Evolutionary conservation across 2,113 vertebrate species (phyloP), one percentile per base, ranked within the genome.

Genomic region (Amazona vittata): DNA sequence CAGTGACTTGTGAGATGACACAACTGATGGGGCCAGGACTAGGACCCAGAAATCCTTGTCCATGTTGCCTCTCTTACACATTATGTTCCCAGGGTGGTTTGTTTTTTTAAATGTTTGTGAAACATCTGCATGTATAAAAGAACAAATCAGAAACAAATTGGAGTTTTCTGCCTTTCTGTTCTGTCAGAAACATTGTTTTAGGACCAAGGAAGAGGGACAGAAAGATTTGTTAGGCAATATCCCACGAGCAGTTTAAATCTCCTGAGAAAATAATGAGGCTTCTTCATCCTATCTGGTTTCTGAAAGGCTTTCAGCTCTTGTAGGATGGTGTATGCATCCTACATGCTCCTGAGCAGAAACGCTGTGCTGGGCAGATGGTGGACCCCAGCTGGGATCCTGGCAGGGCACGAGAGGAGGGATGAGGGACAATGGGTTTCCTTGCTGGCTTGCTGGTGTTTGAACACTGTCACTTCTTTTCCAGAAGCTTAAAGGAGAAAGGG

Each of bases 181-280:
- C 85, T 89, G 90, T 64, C 83, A 95, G 50, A 93, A 85, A 70
- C 81, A 97, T 94, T 96, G 96, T 93, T 95, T 90, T 84, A 71
- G 69, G 73, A 77, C 33, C 43, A 78, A 81, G 73, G 37, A 94
- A 89, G 39, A 89, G 35, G 79, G 76, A 90, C 83, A 89, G 83
- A 96, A 95, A 86, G 69, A 90, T 86, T 73, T 92, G 47, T 93
- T 94, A 93, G 81, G 85, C 86, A 95, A 94, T 63, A 78, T 89
- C 94, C 90, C 92, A 90, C 1, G 6, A 93, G 80, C 52, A 84
- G 68, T 79, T 90, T 96, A 95, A 95, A 96, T 97, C 95, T 94
- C 85, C 46, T 47, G 79, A 96, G 92, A 94, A 94, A 92, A 96
- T 93, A 96, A 86, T 94, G 65, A 8, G 5, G 50, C 80, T 83